Conservation (phyloP, 1,140 invertebrate genomes). For the Leptonema lineaticorne region DNA sequence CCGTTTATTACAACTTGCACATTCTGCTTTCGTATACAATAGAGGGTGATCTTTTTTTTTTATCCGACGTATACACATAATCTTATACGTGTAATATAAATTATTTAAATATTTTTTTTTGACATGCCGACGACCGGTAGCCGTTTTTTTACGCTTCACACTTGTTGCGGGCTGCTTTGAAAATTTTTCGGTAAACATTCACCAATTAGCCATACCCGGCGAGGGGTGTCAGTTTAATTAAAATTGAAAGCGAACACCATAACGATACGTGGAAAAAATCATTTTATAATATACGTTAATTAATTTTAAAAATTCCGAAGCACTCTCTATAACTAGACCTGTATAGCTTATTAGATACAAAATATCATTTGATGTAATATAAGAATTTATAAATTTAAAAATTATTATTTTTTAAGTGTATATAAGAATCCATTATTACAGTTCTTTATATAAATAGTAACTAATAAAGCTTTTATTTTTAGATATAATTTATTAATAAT, state of each 20-base stretch:
- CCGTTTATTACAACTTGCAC: conserved; percentile 16
- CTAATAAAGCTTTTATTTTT: too few species aligned
- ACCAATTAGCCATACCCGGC: conserved; percentile 1
- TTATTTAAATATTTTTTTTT: not conserved
- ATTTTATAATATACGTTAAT: too few species aligned
- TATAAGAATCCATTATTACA: too few species aligned
- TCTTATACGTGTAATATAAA: not conserved
- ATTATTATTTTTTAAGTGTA: too few species aligned
- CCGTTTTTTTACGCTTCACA: conserved; percentile 23
- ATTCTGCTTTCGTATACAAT: not conserved
- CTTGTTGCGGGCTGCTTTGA: conserved; percentile 22
- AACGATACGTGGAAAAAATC: not conserved
- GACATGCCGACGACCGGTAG: not conserved
- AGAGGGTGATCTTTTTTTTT: not conserved
- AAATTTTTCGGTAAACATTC: conserved; percentile 15
- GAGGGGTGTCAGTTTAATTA: not conserved
- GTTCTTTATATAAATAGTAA: too few species aligned
- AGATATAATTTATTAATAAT: too few species aligned
- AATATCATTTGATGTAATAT: too few species aligned
- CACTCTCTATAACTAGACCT: too few species aligned
- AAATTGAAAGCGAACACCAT: not conserved
- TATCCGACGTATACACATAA: not conserved
- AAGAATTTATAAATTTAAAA: too few species aligned
- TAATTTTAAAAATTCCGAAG: too few species aligned
- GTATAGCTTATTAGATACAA: too few species aligned